These are phyloP conservation scores for Lepidocyrtoides sp. DNA, from an alignment of 2,888 invertebrate species.

Conservation along the genomic window DNA sequence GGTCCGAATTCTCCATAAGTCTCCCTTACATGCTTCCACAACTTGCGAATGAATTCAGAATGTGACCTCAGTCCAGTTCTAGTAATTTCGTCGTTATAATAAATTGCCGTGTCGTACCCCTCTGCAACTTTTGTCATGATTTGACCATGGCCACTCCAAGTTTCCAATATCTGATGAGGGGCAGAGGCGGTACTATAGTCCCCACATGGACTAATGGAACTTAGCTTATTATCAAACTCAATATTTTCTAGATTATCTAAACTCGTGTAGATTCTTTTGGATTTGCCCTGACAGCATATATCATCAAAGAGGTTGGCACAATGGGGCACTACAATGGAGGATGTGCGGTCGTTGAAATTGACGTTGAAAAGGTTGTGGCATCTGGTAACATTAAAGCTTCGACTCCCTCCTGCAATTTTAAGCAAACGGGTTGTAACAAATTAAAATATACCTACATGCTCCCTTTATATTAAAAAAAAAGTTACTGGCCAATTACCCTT, in stretches of 20 bases:
- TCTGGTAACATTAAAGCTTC: slow-evolving; percentile 29
- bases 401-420: not conserved
- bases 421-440: no score
- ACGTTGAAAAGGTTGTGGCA: slow-evolving; percentile 52
- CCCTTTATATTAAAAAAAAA: no score
- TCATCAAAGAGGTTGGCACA: slow-evolving; percentile 60
- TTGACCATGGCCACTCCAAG: slow-evolving; percentile 71
- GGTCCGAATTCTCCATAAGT: slow-evolving; percentile 80
- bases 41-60: slow-evolving; percentile 55
- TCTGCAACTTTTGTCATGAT: slow-evolving; percentile 65
- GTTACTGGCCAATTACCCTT: no score
- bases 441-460: no score
- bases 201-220: slow-evolving; percentile 66
- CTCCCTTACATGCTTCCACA: slow-evolving; percentile 76
- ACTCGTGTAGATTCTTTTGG: not conserved
- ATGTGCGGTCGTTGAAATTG: slow-evolving; percentile 47
- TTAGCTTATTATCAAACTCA: slow-evolving; percentile 37
- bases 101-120: slow-evolving; percentile 68
- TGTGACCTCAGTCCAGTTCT: slow-evolving; percentile 30
- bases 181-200: not conserved
- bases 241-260: slow-evolving; percentile 22
- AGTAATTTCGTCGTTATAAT: slow-evolving; percentile 66
- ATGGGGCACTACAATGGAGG: slow-evolving; percentile 23
- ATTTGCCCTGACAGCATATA: slow-evolving; percentile 54
- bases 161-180: slow-evolving; percentile 47